phyloP scores from a whole-genome alignment of 2,113 vertebrate genomes.

The Cebidichthys violaceus region DNA sequence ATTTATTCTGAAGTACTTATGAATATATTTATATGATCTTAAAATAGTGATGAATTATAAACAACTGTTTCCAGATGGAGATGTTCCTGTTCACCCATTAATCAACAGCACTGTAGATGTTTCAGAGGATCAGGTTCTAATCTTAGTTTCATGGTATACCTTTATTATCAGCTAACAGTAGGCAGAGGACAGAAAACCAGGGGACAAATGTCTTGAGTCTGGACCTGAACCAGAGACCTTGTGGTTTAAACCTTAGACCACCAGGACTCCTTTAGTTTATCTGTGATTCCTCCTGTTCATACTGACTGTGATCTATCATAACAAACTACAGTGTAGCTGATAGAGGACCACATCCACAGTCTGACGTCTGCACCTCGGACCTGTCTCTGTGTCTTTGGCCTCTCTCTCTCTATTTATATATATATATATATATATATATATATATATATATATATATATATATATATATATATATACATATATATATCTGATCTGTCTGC shows the following conservation, averaged over 20 bases:
- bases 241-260: background rate
- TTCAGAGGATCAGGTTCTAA: background rate
- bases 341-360: too few species aligned
- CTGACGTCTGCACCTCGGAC: background rate
- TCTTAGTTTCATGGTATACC: too few species aligned
- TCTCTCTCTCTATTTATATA: background rate
- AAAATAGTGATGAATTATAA: background rate
- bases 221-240: background rate
- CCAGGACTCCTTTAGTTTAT: too few species aligned
- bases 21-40: background rate
- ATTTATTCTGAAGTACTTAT: background rate
- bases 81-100: too few species aligned
- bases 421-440: too few species aligned
- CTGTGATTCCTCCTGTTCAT: too few species aligned
- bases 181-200: too few species aligned
- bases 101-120: too few species aligned
- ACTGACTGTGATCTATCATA: too few species aligned
- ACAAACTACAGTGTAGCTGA: too few species aligned
- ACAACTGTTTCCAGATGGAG: background rate
- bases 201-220: background rate
- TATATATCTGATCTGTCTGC: constrained; percentile 1
- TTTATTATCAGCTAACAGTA: background rate
- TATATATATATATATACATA: too few species aligned
- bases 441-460: too few species aligned
- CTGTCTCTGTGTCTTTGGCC: background rate